phyloP scores from a whole-genome alignment of 2,888 invertebrate genomes.

The Agrenia bidenticulata region DNA sequence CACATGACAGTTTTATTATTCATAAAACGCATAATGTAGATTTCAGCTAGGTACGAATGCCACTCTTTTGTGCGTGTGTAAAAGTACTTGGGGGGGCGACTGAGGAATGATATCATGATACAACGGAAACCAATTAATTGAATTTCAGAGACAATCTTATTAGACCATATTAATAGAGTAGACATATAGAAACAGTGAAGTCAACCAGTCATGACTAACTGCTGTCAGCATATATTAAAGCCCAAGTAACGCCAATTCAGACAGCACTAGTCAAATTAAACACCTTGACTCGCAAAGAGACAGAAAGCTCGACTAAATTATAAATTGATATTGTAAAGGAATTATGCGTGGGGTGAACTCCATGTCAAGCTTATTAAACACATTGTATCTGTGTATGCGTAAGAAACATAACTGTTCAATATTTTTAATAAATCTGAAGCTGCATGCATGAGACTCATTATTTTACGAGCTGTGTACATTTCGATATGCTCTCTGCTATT shows the following conservation, averaged over 20 bases:
- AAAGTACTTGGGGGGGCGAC: no score
- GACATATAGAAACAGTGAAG: not conserved
- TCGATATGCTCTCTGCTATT: not conserved
- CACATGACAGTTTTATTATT: not conserved
- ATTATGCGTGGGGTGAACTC: constrained; percentile 13
- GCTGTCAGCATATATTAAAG: constrained; percentile 17
- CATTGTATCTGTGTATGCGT: not conserved
- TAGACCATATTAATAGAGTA: not conserved
- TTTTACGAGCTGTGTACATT: not conserved
- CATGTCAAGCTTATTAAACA: not conserved
- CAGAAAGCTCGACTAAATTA: not conserved
- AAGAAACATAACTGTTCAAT: constrained; percentile 4
- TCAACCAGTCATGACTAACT: constrained; percentile 15
- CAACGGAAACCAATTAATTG: not conserved
- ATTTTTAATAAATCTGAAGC: constrained; percentile 1
- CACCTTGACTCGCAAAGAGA: not conserved
- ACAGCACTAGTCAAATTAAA: constrained; percentile 6
- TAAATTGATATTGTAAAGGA: no score
- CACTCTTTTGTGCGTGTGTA: no score
- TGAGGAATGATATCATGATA: not conserved
- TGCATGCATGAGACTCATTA: not conserved
- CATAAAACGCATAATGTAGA: no score
- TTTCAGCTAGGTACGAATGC: no score
- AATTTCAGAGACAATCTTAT: not conserved
- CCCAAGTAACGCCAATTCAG: not conserved